Percentiles rank a stretch among this genome's conserved stretches.
Conservation (phyloP, 2,113 vertebrate genomes). For the Oryzias celebensis region DNA sequence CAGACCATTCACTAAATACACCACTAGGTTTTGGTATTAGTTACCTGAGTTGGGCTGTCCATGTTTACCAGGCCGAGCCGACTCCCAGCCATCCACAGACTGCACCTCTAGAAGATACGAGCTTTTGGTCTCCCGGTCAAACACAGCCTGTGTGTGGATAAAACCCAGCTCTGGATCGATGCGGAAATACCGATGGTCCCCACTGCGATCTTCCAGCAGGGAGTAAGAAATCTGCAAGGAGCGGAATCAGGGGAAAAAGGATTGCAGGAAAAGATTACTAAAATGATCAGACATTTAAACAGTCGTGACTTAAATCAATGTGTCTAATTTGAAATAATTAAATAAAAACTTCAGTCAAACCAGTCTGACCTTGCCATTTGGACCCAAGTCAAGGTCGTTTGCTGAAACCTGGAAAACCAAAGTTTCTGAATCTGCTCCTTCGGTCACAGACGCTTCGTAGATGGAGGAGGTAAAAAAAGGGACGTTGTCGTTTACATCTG, state of each 20-base stretch:
- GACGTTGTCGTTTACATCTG: constrained; percentile 92
- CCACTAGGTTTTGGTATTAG: not conserved
- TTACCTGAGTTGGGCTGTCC: constrained; percentile 89
- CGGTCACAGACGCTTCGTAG: constrained; percentile 86
- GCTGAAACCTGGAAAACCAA: constrained; percentile 86
- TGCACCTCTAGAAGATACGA: constrained; percentile 88
- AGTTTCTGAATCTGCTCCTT: constrained; percentile 82
- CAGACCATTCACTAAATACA: not conserved
- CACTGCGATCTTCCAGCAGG: constrained; percentile 82
- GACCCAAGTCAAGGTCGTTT: constrained; percentile 83
- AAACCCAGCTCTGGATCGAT: constrained; percentile 83
- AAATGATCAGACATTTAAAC: not conserved
- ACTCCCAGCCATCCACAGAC: constrained; percentile 86
- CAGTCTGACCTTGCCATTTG: constrained; percentile 82
- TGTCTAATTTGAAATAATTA: not conserved
- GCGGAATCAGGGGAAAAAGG: constrained; percentile 1
- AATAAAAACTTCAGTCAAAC: not conserved
- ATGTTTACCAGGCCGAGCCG: constrained; percentile 84
- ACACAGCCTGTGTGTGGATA: constrained; percentile 83
- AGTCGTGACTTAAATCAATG: not conserved
- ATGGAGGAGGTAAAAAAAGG: constrained; percentile 91
- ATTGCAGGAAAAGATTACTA: not conserved
- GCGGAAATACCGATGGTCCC: constrained; percentile 82
- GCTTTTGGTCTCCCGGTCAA: constrained; percentile 86
- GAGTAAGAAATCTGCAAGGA: constrained; percentile 83